phyloP scores from a whole-genome alignment of 2,797 vertebrate genomes.

The Sylvia borin region DNA sequence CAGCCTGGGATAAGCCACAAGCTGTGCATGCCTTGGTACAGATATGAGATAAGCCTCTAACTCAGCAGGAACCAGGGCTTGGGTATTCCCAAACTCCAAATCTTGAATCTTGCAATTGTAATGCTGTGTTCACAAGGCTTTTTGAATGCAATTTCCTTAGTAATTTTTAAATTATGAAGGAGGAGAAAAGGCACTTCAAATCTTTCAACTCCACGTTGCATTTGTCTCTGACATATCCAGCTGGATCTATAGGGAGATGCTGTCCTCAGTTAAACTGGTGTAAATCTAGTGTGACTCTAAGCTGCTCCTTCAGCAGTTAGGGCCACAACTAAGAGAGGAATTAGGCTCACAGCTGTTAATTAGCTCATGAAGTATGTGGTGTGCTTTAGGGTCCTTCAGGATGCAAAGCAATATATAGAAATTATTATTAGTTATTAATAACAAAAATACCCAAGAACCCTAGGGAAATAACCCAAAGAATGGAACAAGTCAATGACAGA shows the following conservation, averaged over 20 bases:
- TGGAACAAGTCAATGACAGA: constrained; percentile 42
- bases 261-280: constrained; percentile 51
- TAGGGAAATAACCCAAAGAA: constrained; percentile 60
- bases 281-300: constrained; percentile 50
- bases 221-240: constrained; percentile 40
- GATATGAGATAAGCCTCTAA: neutral
- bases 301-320: constrained; percentile 5
- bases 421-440: constrained; percentile 65
- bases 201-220: neutral
- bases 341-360: constrained; percentile 46
- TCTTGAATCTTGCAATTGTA: neutral
- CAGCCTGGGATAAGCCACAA: neutral
- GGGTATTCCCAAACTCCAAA: neutral
- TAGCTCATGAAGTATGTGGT: constrained; percentile 58
- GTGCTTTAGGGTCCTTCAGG: constrained; percentile 60
- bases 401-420: constrained; percentile 35
- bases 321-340: constrained; percentile 37
- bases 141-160: constrained; percentile 23
- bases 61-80: neutral
- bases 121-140: neutral
- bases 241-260: neutral
- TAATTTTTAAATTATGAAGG: constrained; percentile 28
- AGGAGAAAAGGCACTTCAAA: constrained; percentile 41
- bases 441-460: constrained; percentile 52
- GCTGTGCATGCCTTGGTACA: neutral